These are phyloP conservation scores for Mechanitis mazaeus DNA, from an alignment of 2,888 invertebrate species.

Conservation along the genomic window DNA sequence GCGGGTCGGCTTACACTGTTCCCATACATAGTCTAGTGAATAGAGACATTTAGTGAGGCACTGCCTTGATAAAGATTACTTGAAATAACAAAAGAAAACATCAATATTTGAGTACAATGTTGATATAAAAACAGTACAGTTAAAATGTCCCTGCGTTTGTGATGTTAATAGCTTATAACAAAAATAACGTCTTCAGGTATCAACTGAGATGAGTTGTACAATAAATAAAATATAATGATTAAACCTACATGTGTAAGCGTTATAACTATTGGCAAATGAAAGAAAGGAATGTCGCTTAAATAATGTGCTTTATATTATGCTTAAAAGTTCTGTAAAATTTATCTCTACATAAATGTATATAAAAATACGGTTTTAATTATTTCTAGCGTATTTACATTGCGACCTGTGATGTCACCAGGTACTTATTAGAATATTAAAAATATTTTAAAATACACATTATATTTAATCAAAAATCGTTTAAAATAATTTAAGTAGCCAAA, in stretches of 20 bases:
- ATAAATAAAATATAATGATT: not conserved
- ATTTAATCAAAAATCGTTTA: not conserved
- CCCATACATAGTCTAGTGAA: constrained; percentile 28
- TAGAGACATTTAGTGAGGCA: not conserved
- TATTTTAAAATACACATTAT: not conserved
- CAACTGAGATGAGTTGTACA: not conserved
- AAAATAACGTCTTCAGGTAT: not conserved
- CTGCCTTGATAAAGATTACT: not conserved
- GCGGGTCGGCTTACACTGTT: constrained; percentile 50
- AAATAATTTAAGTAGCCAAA: constrained; percentile 6
- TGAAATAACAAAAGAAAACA: not conserved
- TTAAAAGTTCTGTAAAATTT: not conserved
- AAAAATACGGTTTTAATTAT: constrained; percentile 5
- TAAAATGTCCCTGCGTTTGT: constrained; percentile 1
- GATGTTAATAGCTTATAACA: constrained; percentile 3
- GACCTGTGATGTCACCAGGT: constrained; percentile 27
- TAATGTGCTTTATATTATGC: constrained; percentile 3
- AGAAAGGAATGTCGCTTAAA: constrained; percentile 5
- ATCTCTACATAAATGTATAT: not conserved
- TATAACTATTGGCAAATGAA: constrained; percentile 2
- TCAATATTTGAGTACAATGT: not conserved
- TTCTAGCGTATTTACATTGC: constrained; percentile 11
- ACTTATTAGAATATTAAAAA: constrained; percentile 5
- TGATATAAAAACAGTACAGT: no score
- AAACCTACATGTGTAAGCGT: constrained; percentile 1